These are phyloP conservation scores for Hartigia nigra DNA, from an alignment of 2,888 invertebrate species.

Conservation along the genomic window DNA sequence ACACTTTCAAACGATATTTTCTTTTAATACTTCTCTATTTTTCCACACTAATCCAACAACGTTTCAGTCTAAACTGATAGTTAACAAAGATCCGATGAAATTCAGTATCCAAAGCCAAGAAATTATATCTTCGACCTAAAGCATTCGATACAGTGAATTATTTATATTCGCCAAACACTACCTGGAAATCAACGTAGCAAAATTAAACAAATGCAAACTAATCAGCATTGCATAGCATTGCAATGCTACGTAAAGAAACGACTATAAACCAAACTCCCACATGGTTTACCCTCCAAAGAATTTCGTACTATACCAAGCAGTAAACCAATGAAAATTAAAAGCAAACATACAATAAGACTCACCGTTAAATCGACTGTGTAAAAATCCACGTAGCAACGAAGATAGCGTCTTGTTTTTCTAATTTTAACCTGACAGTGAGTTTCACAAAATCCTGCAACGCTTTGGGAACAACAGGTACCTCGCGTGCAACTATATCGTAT, in stretches of 20 bases:
- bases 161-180: neutral
- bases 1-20: too few relatives aligned
- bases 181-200: neutral
- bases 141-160: neutral
- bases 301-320: neutral
- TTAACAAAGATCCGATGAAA: neutral
- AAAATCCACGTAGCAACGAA: neutral
- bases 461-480: conserved; percentile 1
- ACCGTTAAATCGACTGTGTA: neutral
- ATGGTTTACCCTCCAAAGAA: neutral
- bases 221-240: neutral
- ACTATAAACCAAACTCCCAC: neutral
- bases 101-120: neutral
- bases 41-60: neutral
- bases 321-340: neutral
- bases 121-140: too few relatives aligned
- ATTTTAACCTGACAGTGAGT: conserved; percentile 1
- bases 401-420: neutral
- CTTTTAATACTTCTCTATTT: neutral
- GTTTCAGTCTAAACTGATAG: neutral
- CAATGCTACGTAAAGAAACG: neutral
- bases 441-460: conserved; percentile 2
- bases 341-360: neutral
- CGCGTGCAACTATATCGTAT: neutral
- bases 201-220: neutral